Conservation (phyloP, 2,113 vertebrate species). For the Gymnocephalus cernua region DNA sequence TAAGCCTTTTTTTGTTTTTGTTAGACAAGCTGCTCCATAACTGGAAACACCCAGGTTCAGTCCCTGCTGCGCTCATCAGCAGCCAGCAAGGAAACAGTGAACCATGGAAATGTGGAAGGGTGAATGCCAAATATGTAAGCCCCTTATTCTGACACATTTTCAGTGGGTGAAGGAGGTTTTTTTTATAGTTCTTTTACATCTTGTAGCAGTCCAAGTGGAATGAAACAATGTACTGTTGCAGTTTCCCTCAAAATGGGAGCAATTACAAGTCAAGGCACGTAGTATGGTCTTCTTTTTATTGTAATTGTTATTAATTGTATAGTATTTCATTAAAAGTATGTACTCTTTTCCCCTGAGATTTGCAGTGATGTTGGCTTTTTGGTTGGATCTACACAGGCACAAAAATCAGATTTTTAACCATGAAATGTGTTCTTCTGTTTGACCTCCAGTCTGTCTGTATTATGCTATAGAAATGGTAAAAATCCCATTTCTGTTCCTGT, state of each 20-base stretch:
- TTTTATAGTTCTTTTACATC: background rate
- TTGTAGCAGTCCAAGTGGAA: slow-evolving; percentile 15
- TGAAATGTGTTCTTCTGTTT: slow-evolving; percentile 9
- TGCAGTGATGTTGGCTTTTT: slow-evolving; percentile 27
- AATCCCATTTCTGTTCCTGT: slow-evolving; percentile 24
- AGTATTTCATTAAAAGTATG: slow-evolving; percentile 48
- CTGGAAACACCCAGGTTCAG: background rate
- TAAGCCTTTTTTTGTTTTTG: background rate
- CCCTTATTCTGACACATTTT: slow-evolving; percentile 1
- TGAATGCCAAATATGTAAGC: slow-evolving; percentile 27
- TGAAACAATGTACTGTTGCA: slow-evolving; percentile 22
- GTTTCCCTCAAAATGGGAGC: slow-evolving; percentile 25
- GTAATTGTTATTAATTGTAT: slow-evolving; percentile 40
- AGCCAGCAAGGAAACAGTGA: background rate
- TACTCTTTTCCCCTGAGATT: slow-evolving; percentile 25
- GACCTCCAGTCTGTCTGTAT: slow-evolving; percentile 9
- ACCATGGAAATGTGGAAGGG: slow-evolving; percentile 1
- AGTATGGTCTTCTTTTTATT: slow-evolving; percentile 30
- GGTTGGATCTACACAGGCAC: slow-evolving; percentile 32
- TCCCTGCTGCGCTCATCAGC: background rate
- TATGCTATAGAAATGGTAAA: slow-evolving; percentile 11
- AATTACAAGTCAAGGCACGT: slow-evolving; percentile 27
- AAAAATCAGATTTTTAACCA: slow-evolving; percentile 6
- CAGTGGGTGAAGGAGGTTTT: background rate
- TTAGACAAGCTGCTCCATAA: background rate